Percentiles rank a stretch among this genome's conserved stretches.
These are phyloP conservation scores for Epinephelus moara DNA, from an alignment of 2,113 vertebrate species.

Conservation along the genomic window DNA sequence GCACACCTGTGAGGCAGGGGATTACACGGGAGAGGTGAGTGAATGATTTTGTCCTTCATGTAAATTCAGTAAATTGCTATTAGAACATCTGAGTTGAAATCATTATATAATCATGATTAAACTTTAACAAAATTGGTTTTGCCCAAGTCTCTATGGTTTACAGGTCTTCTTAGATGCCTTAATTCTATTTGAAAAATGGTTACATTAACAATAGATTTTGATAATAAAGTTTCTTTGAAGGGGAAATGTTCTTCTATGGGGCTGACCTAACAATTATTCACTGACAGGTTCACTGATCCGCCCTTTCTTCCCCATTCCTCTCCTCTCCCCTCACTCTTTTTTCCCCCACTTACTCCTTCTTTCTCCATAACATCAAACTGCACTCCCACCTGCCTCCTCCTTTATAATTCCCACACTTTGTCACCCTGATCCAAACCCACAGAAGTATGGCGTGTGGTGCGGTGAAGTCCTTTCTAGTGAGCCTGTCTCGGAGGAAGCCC, in stretches of 20 bases:
- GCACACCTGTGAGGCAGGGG: constrained; percentile 30
- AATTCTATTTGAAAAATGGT: not conserved
- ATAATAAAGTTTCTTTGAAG: not conserved
- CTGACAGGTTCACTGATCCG: constrained; percentile 41
- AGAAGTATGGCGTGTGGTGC: constrained; percentile 56
- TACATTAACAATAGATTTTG: not conserved
- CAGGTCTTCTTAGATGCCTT: not conserved
- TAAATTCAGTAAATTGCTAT: not conserved
- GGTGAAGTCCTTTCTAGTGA: constrained; percentile 68
- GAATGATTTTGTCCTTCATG: not conserved
- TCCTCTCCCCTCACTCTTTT: constrained; percentile 25
- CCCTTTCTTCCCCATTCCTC: constrained; percentile 12
- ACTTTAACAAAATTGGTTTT: not conserved
- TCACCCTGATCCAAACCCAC: constrained; percentile 2
- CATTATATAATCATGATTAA: not conserved
- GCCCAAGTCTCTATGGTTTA: not conserved
- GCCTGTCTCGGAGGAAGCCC: constrained; percentile 84
- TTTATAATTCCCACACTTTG: not conserved
- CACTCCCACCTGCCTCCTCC: constrained; percentile 26
- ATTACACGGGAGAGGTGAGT: constrained; percentile 51
- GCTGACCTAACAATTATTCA: constrained; percentile 73
- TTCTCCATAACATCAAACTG: constrained; percentile 13
- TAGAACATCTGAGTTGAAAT: not conserved
- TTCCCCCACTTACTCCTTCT: not conserved
- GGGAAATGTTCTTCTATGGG: not conserved